Conservation (phyloP, 2,797 vertebrate genomes). For the Ceryle rudis region DNA sequence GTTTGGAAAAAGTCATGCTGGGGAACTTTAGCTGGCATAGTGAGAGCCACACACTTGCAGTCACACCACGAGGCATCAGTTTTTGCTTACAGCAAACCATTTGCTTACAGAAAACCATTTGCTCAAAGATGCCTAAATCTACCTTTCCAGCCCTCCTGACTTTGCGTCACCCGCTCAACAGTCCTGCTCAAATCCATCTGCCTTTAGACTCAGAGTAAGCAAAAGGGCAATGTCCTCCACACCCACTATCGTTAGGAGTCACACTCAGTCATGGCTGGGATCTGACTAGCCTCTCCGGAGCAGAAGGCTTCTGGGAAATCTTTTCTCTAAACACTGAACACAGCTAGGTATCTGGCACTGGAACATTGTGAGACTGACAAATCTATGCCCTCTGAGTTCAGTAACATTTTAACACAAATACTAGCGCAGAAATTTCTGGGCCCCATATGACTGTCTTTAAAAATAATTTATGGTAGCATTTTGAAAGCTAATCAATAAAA, state of each 20-base stretch:
- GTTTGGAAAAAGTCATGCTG: neutral
- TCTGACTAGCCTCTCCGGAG: neutral
- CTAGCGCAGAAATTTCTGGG: neutral
- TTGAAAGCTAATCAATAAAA: conserved; percentile 47
- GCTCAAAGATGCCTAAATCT: neutral
- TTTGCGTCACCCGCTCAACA: rapidly evolving
- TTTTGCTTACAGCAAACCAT: neutral
- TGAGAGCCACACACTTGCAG: neutral
- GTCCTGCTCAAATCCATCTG: neutral
- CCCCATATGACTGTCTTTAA: conserved; percentile 32
- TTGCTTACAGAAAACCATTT: neutral
- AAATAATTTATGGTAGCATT: conserved; percentile 39
- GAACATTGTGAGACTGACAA: conserved; percentile 5
- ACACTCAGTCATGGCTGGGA: neutral
- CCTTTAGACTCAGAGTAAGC: neutral
- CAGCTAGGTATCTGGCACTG: neutral
- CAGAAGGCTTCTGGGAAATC: neutral
- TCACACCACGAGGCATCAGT: neutral
- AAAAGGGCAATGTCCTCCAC: neutral
- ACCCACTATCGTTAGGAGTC: neutral
- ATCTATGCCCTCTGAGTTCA: conserved; percentile 55
- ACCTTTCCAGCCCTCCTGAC: neutral
- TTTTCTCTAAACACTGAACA: neutral
- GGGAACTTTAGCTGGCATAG: neutral
- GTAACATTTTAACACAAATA: conserved; percentile 59